Evolutionary conservation across 2,797 vertebrate genomes (phyloP), one percentile per base, ranked within the genome.

Genomic region (Poecilia picta): DNA sequence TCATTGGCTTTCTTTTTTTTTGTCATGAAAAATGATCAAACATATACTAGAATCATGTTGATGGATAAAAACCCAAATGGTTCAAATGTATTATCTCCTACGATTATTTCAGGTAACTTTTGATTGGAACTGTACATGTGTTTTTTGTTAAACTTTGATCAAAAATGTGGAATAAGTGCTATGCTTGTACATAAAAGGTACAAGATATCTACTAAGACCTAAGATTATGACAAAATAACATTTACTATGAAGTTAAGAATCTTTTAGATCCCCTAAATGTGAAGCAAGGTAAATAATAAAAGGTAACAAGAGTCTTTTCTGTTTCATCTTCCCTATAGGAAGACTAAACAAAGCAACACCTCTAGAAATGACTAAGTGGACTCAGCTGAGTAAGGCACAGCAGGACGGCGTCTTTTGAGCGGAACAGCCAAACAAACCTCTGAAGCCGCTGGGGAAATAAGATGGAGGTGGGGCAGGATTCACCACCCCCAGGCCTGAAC

Each of bases 371-470:
- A 77, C 81, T 77, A 76, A 89, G 83, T 88, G 88, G 84, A 78
- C 76, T 89, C 86, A 89, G 85, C 89, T 86, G 83, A 93, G 80
- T 81, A 89, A 91, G n/a, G 87, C 90, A 86, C 91, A 91, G 89
- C 79, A 20, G 85, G 85, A 77, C 57, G 55, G 78, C 68, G 59
- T 70, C 72, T 81, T 76, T 62, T 79, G 75, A 78, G 55, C 28
- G 64, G 86, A 88, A 57, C 75, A 57, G 78, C 77, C 83, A 79
- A 86, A 88, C 83, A 86, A 90, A 93, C 88, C 89, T 90, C 90
- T 88, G 79, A 90, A 90, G 81, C 79, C 74, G 75, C 72, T 1
- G 77, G 83, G 87, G 83, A 85, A 85, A 83, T 82, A 70, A 82
- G 41, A 82, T 80, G 2, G 80, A n/a, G 82, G 81, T 78, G 85